Base-by-base conservation (phyloP, 2,797 vertebrate genomes). In the Mormyrus hasselquistii region DNA sequence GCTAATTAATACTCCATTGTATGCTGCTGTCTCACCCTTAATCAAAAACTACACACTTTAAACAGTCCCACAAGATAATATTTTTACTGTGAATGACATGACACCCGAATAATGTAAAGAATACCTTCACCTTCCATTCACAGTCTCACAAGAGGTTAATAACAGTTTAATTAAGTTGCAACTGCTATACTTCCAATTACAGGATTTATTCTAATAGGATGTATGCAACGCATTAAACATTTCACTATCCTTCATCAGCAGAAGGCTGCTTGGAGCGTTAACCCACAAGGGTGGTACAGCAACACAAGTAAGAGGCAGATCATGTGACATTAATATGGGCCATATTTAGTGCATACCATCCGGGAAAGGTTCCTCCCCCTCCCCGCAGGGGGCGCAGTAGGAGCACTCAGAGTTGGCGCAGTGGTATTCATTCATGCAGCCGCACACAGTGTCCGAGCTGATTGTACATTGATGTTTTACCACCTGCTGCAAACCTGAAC, bases 381-480 rank as follows among this genome's bases (percentile, higher is more conserved):
- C 89, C 3, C 0, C 12, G 34, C 96, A 96, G 10, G 86, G 0
- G 0, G 92, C 16, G 47, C 96, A 97, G 92, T 90, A 93, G 7
- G 90, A 62, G 12, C 96, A 97, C 0, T 0, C 0, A 0, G 0
- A 0, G 9, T 95, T 0, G 0, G 93, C 94, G 88, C 96, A 97
- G 4, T 1, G 8, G 47, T 92, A 90, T 2, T 94, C 95, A 0
- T 89, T 0, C 76, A 1, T 90, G 49, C 96, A 97, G 52, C 92
- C 92, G 34, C 96, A 97, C 88, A 89, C 16, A 0, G 96, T 94
- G 90, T 97, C 91, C 0, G 4, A 62, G 10, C 52, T 90, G 12
- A 6, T 0, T 0, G 90, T 95, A 90, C 96, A 96, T 0, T 0
- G 0, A 85, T 91, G 19, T 57, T 69, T 0, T 0, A 4, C 0